Evolutionary conservation across 2,113 vertebrate species (phyloP).

Genomic region (Cyphomyrus plagiostoma): DNA sequence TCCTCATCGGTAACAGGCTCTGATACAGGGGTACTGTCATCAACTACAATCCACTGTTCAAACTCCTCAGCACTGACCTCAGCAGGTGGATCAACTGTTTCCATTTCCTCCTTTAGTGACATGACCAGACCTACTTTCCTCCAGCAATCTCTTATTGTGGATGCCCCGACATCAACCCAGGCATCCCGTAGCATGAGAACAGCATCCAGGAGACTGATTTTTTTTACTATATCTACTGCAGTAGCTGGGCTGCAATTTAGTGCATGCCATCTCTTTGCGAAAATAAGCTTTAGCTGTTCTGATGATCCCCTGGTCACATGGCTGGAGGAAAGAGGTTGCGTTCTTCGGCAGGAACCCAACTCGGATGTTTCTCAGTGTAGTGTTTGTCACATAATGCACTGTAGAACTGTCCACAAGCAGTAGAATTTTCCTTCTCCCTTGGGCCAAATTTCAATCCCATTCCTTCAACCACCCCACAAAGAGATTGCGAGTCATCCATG

Average conservation of each 20-base stretch:
- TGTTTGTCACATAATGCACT: not conserved
- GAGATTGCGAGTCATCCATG: not conserved
- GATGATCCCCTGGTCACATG: conserved; percentile 16
- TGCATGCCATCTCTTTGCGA: conserved; percentile 15
- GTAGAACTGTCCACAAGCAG: not conserved
- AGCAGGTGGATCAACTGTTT: conserved; percentile 1
- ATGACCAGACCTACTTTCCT: conserved; percentile 14
- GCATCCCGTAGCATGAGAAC: conserved; percentile 16
- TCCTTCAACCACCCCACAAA: not conserved
- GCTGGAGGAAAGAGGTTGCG: conserved; percentile 15
- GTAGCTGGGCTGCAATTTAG: not conserved
- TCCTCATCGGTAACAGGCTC: not conserved
- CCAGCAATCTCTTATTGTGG: conserved; percentile 14
- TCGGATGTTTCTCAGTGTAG: not conserved
- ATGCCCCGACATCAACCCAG: conserved; percentile 9
- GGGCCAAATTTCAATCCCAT: not conserved
- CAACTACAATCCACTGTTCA: not conserved
- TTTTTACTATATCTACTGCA: not conserved
- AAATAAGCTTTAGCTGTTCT: conserved; percentile 20
- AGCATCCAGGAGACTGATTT: not conserved
- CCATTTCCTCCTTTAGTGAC: conserved; percentile 4
- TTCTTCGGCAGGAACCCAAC: not conserved
- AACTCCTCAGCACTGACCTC: conserved; percentile 1
- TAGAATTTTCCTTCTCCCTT: not conserved
- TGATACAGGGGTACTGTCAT: conserved; percentile 9